These are phyloP conservation scores for Condylostylus longicornis DNA, from an alignment of 1,140 invertebrate genomes.

Conservation along the genomic window DNA sequence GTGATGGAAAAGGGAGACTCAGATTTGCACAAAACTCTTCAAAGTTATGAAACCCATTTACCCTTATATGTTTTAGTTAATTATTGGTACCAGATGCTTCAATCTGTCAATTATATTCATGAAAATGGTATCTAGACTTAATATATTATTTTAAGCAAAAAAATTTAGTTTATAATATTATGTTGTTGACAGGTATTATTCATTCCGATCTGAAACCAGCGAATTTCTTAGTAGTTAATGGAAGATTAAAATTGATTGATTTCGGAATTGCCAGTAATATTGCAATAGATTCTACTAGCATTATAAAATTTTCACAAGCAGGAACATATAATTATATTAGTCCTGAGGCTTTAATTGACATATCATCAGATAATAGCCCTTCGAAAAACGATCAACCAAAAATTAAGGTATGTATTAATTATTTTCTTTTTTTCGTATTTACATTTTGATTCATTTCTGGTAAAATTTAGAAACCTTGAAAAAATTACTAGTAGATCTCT, in stretches of 20 bases:
- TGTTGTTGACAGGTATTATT: slow-evolving; percentile 59
- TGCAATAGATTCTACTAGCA: slow-evolving; percentile 76
- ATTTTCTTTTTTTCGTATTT: too few species aligned
- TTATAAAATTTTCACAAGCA: slow-evolving; percentile 61
- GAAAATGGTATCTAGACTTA: slow-evolving; percentile 39
- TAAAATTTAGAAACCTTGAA: too few species aligned
- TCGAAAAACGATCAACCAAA: slow-evolving; percentile 27
- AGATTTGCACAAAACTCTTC: slow-evolving; percentile 69
- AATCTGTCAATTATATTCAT: slow-evolving; percentile 82
- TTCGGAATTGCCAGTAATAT: slow-evolving; percentile 94
- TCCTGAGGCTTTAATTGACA: slow-evolving; percentile 71
- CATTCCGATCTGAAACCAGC: slow-evolving; percentile 95
- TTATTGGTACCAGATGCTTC: slow-evolving; percentile 90
- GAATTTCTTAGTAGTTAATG: slow-evolving; percentile 83
- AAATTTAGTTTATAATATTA: slow-evolving; percentile 5
- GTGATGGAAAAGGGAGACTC: slow-evolving; percentile 88
- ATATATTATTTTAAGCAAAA: slow-evolving; percentile 1
- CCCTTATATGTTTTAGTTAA: slow-evolving; percentile 60
- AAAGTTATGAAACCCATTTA: slow-evolving; percentile 41
- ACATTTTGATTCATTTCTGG: too few species aligned
- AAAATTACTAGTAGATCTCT: too few species aligned
- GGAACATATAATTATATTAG: slow-evolving; percentile 95
- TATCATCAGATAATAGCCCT: slow-evolving; percentile 31
- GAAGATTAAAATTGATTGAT: slow-evolving; percentile 87
- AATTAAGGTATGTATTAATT: slow-evolving; percentile 16